Conservation (phyloP, 2,797 vertebrate species). For the Falco columbarius region DNA sequence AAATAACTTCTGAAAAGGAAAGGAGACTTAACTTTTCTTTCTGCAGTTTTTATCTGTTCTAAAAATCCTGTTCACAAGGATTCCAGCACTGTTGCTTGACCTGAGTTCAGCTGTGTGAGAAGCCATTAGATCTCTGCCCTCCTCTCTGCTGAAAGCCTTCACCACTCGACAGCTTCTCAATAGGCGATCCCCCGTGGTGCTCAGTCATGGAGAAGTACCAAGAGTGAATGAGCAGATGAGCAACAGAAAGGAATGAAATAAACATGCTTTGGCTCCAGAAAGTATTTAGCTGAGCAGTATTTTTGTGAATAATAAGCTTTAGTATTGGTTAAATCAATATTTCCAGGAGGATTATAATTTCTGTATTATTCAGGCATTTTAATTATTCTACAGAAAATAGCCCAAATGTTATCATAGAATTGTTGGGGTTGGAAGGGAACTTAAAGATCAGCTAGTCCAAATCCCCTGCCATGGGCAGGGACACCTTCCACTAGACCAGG, state of each 20-base stretch:
- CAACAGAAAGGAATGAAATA: not conserved
- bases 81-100: not conserved
- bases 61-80: not conserved
- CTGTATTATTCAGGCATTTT: not conserved
- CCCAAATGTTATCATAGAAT: not conserved
- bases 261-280: rapidly evolving
- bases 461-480: rapidly evolving
- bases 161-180: not conserved
- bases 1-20: not conserved
- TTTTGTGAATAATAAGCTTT: not conserved
- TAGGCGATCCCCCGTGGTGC: rapidly evolving
- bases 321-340: not conserved
- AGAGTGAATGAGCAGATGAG: not conserved
- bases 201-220: not conserved
- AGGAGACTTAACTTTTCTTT: not conserved
- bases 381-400: not conserved
- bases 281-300: not conserved
- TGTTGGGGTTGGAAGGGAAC: not conserved
- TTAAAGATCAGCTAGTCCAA: not conserved
- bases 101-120: not conserved
- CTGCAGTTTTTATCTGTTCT: not conserved
- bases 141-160: not conserved
- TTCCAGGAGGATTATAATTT: not conserved
- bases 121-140: not conserved
- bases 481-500: not conserved